Evolutionary conservation across 2,888 invertebrate species (phyloP).

Genomic region (Amorpha juglandis): DNA sequence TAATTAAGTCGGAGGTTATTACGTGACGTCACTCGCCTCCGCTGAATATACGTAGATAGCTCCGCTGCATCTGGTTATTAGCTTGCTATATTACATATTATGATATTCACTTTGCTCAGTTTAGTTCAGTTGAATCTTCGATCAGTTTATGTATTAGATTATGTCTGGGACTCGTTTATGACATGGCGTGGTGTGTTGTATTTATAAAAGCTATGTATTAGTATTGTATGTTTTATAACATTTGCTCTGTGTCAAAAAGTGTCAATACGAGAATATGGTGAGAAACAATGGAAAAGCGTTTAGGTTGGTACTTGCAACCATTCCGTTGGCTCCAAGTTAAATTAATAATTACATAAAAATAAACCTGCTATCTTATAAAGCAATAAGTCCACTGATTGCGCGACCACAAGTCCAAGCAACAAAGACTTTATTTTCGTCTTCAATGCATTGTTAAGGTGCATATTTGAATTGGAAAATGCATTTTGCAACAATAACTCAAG

Average conservation of each 20-base stretch:
- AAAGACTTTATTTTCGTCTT: slow-evolving; percentile 3
- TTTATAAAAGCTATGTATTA: background rate
- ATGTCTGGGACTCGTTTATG: background rate
- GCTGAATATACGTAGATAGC: slow-evolving; percentile 38
- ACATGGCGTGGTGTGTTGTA: background rate
- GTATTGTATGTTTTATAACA: too few relatives aligned
- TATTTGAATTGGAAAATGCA: slow-evolving; percentile 41
- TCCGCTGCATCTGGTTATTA: slow-evolving; percentile 40
- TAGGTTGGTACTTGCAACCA: too few relatives aligned
- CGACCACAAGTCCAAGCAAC: background rate
- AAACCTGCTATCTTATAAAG: background rate
- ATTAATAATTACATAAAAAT: background rate
- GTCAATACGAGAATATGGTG: too few relatives aligned
- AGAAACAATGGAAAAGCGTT: too few relatives aligned
- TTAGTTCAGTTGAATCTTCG: background rate
- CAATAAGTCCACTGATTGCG: background rate
- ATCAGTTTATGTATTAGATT: background rate
- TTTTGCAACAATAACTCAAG: slow-evolving; percentile 43
- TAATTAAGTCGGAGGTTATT: slow-evolving; percentile 42
- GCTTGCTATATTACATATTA: slow-evolving; percentile 31
- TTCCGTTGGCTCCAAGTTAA: too few relatives aligned
- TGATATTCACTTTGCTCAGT: slow-evolving; percentile 2
- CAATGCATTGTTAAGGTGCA: slow-evolving; percentile 17
- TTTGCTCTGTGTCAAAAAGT: too few relatives aligned
- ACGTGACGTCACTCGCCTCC: slow-evolving; percentile 44